Conservation (phyloP, 2,888 invertebrate genomes). For the Phragmatobia fuliginosa region DNA sequence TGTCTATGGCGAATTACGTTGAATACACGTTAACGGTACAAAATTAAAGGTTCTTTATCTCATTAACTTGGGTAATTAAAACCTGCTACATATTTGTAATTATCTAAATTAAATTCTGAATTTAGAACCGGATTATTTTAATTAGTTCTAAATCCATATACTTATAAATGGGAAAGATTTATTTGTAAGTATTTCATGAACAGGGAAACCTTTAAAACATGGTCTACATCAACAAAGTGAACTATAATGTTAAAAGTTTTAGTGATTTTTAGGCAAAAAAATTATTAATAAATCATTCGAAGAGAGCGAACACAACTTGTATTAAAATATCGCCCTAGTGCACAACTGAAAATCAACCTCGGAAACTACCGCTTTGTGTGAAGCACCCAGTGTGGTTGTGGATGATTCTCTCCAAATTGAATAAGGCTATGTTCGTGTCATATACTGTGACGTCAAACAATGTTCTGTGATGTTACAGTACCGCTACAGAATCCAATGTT, state of each 20-base stretch:
- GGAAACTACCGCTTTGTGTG: background rate
- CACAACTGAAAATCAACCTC: background rate
- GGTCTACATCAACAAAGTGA: background rate
- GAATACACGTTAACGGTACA: background rate
- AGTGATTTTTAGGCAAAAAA: too few species aligned
- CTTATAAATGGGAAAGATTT: background rate
- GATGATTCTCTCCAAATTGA: constrained; percentile 9
- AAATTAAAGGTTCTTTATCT: background rate
- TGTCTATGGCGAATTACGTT: background rate
- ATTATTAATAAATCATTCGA: background rate
- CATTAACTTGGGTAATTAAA: background rate
- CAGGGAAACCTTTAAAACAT: background rate
- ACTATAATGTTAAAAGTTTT: too few species aligned
- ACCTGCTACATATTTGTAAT: background rate
- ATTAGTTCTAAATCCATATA: background rate
- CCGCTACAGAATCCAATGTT: constrained; percentile 6
- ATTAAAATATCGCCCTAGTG: background rate
- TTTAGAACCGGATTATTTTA: background rate
- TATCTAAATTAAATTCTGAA: background rate
- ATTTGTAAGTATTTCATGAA: too few species aligned
- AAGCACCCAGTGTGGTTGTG: background rate
- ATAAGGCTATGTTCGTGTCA: constrained; percentile 15
- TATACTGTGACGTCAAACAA: constrained; percentile 11
- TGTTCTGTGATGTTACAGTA: background rate
- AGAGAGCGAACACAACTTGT: background rate